These are phyloP conservation scores for Turritopsis rubra DNA, from an alignment of 30 jellyfish, hydroid and myxozoan genomes.

Conservation along the genomic window DNA sequence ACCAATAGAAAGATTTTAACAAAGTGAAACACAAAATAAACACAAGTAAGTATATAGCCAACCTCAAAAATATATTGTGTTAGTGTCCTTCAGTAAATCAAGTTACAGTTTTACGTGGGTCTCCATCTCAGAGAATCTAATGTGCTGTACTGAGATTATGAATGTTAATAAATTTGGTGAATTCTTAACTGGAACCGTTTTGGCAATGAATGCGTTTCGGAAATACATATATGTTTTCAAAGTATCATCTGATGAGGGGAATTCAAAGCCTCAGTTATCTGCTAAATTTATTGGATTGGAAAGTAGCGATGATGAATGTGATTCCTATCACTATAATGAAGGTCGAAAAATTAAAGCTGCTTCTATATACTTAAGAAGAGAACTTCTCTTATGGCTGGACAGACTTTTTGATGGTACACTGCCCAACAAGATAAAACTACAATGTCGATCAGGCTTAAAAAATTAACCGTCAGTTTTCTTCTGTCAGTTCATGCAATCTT, in stretches of 20 bases:
- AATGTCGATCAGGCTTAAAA: too few species aligned
- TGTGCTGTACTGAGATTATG: constrained; percentile 93
- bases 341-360: constrained; percentile 36
- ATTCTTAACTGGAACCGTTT: constrained; percentile 75
- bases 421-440: constrained; percentile 38
- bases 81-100: constrained; percentile 56
- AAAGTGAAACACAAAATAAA: too few species aligned
- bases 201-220: constrained; percentile 72
- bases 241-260: constrained; percentile 24
- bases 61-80: too few species aligned
- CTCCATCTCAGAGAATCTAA: constrained; percentile 70
- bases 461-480: too few species aligned
- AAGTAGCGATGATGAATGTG: constrained; percentile 72
- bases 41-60: too few species aligned
- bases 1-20: too few species aligned
- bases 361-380: constrained; percentile 31
- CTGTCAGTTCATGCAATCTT: too few species aligned
- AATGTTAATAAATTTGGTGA: constrained; percentile 82
- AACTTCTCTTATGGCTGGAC: constrained; percentile 73
- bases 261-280: constrained; percentile 19
- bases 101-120: constrained; percentile 62
- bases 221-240: constrained; percentile 56
- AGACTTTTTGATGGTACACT: constrained; percentile 81
- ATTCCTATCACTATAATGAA: constrained; percentile 20
- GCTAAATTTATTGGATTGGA: constrained; percentile 84